These are phyloP conservation scores for Manis pentadactyla DNA, from an alignment of 2,797 vertebrate genomes.

Conservation along the genomic window DNA sequence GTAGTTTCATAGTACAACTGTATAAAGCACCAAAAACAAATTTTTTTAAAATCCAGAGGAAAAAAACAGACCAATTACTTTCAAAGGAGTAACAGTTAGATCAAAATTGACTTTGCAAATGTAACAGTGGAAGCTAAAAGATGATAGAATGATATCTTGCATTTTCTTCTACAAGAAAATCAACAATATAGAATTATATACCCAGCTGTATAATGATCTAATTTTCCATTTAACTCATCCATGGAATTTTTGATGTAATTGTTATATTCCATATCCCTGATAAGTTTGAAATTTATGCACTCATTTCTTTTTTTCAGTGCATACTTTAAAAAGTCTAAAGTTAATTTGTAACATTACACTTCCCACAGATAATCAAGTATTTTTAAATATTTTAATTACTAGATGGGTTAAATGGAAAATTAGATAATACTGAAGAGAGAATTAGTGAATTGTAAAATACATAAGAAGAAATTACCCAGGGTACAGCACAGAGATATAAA, in stretches of 20 bases:
- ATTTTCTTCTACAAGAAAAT: neutral
- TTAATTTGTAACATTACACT: neutral
- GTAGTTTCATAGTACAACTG: too few species aligned
- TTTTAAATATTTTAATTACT: neutral
- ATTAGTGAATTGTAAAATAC: too few species aligned
- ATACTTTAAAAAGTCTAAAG: neutral
- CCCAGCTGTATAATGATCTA: neutral
- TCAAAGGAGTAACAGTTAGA: neutral
- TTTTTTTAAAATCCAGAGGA: neutral
- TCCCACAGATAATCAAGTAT: neutral
- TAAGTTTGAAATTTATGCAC: neutral
- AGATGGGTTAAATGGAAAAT: too few species aligned
- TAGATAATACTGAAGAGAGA: too few species aligned
- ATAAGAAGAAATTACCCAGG: too few species aligned
- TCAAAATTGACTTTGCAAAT: neutral
- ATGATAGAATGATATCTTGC: too few species aligned
- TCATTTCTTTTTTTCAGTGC: neutral
- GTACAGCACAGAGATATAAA: too few species aligned
- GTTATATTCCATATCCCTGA: neutral
- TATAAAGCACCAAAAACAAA: neutral
- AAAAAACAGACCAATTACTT: neutral
- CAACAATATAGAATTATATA: neutral
- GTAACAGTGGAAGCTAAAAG: neutral
- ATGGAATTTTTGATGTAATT: too few species aligned
- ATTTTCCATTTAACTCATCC: too few species aligned